Evolutionary conservation across 2,888 invertebrate species (phyloP), one percentile per base, ranked within the genome.

Genomic region (Oasisia sp.): DNA sequence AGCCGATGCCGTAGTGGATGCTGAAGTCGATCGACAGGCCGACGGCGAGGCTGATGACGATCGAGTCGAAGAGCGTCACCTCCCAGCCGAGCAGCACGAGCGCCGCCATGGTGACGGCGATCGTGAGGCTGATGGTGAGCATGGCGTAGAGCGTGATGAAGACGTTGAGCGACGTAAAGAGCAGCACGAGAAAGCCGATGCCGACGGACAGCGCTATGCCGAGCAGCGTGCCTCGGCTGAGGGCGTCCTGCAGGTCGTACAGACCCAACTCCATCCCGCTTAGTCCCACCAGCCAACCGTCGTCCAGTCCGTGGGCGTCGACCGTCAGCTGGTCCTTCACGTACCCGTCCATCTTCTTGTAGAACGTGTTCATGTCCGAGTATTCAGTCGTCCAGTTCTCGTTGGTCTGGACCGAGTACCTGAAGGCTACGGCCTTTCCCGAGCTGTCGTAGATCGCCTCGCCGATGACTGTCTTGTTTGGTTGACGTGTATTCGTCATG

Each of bases 1-100:
- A 99, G 95, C 98, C 98, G 93, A 99, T 97, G 92, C 98, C 98
- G 96, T 98, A 98, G 96, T 99, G 99, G 92, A 99, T 97, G 96
- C 98, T 98, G 96, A 98, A 99, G 97, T 99, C 99, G 56, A 98
- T 98, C 27, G 98, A 98, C 95, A 99, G 97, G 27, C 99, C 99
- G 94, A 99, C 98, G 14, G 99, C 98, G 12, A 99, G 98, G 12
- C 98, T 98, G 93, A 99, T 98, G 32, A 98, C 98, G 93, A 99
- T 97, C 95, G 99, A 98, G 96, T 99, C 99, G 94, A 99, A 97
- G 94, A 99, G 97, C 96, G 99, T 99, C 92, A 99, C 97, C 96
- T 98, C 98, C 99, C 99, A 99, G 91, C 98, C 98, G 45, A 97
- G 94, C 32, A 96, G 94, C 19, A 97, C 96, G 91, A 97, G 95